These are phyloP conservation scores for Odiellus spinosus DNA, from an alignment of 2,888 invertebrate genomes.

Conservation along the genomic window DNA sequence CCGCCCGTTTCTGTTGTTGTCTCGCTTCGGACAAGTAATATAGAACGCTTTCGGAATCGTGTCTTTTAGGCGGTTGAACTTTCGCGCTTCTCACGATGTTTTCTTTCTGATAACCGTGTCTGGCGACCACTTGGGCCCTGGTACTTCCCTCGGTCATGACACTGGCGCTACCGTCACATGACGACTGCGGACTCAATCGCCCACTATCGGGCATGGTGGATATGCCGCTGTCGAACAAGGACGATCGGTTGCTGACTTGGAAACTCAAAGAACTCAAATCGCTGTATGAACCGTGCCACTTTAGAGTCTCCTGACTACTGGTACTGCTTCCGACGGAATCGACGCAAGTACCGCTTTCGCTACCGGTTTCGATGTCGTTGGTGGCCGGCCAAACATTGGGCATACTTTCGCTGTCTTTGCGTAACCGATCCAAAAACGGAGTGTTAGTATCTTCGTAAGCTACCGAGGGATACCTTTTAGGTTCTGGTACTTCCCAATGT, in stretches of 20 bases:
- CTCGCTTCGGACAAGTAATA: constrained; percentile 41
- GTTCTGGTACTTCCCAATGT: background rate
- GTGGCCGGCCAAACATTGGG: constrained; percentile 1
- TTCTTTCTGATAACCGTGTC: constrained; percentile 3
- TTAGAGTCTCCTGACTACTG: constrained; percentile 48
- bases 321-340: constrained; percentile 14
- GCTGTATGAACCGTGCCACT: constrained; percentile 59
- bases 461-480: background rate
- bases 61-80: constrained; percentile 56
- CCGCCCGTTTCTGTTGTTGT: background rate
- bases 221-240: constrained; percentile 8
- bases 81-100: constrained; percentile 54
- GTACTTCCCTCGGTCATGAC: background rate
- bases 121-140: constrained; percentile 35
- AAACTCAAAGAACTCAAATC: constrained; percentile 39
- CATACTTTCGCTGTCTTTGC: constrained; percentile 6
- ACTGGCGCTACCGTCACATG: constrained; percentile 4
- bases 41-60: constrained; percentile 57
- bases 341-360: constrained; percentile 14
- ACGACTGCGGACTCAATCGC: constrained; percentile 8
- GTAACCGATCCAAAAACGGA: constrained; percentile 13
- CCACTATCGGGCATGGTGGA: constrained; percentile 7
- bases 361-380: constrained; percentile 11
- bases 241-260: constrained; percentile 6
- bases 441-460: constrained; percentile 3